A percentile compares a stretch with the other conserved stretches of the same genome.
These are phyloP conservation scores for Corbicula japonica DNA, from an alignment of 2,888 invertebrate genomes.

Conservation along the genomic window DNA sequence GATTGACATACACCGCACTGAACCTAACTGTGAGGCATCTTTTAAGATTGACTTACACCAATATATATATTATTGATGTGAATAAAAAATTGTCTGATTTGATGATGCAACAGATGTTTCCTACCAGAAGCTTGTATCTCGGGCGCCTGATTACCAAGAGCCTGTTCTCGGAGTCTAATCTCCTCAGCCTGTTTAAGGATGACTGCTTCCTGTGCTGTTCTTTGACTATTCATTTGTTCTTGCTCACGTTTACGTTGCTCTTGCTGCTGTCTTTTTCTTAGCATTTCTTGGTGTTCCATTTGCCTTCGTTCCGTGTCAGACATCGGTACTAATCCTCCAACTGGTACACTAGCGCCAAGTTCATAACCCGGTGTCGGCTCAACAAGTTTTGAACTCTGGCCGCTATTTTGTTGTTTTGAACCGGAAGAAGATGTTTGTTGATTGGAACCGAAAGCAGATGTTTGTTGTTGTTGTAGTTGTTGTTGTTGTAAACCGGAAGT, in stretches of 20 bases:
- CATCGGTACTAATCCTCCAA: conserved; percentile 9
- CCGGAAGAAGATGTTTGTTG: too few relatives aligned
- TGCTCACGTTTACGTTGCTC: conserved; percentile 15
- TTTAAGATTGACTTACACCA: too few relatives aligned
- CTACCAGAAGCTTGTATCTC: too few relatives aligned
- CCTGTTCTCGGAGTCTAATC: conserved; percentile 9
- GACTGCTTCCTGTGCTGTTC: conserved; percentile 11
- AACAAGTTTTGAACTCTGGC: too few relatives aligned
- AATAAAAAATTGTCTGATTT: too few relatives aligned
- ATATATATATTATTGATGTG: too few relatives aligned
- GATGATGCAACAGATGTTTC: too few relatives aligned
- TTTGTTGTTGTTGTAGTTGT: background rate
- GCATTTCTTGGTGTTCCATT: background rate
- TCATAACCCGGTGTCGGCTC: conserved; percentile 25
- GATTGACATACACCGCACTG: too few relatives aligned
- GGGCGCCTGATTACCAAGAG: too few relatives aligned
- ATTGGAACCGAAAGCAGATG: too few relatives aligned
- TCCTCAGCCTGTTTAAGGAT: conserved; percentile 7
- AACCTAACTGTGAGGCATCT: too few relatives aligned
- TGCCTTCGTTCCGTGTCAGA: background rate
- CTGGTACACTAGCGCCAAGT: conserved; percentile 33
- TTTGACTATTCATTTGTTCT: conserved; percentile 9
- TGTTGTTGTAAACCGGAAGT: background rate
- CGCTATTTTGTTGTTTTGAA: too few relatives aligned
- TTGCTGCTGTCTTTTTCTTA: conserved; percentile 8